Conservation (phyloP, 2,797 vertebrate genomes). For the Hafferia zeledoni region DNA sequence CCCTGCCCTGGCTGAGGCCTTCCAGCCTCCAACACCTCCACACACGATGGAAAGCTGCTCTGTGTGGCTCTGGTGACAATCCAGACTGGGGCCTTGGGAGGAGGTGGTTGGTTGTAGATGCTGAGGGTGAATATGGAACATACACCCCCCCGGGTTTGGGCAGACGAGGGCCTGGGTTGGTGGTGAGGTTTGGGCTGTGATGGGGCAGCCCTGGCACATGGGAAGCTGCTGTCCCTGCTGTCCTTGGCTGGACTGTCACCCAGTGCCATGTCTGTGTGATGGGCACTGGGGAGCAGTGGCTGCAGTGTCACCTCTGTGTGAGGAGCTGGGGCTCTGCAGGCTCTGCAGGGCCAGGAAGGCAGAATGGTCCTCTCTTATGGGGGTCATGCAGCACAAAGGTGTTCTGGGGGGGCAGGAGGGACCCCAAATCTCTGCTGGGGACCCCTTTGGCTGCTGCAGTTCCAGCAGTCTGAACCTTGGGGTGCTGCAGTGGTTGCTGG, state of each 20-base stretch:
- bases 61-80: neutral
- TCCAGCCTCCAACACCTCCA: neutral
- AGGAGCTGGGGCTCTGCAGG: neutral
- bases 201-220: rapidly evolving
- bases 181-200: rapidly evolving
- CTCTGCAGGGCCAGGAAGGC: neutral
- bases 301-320: too few relatives aligned
- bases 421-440: rapidly evolving
- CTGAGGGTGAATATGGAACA: neutral
- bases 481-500: too few relatives aligned
- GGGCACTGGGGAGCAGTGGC: too few relatives aligned
- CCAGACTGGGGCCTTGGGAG: neutral
- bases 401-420: rapidly evolving
- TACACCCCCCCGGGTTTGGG: rapidly evolving
- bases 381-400: rapidly evolving
- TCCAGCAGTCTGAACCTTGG: neutral
- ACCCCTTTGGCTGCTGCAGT: rapidly evolving
- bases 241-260: neutral
- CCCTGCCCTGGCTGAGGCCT: neutral
- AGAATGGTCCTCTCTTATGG: rapidly evolving
- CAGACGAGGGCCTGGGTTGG: too few relatives aligned
- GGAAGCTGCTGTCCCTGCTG: neutral
- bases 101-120: too few relatives aligned
- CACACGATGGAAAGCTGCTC: neutral
- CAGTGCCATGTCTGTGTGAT: rapidly evolving